Conservation (phyloP, 2,888 invertebrate genomes). For the Chrysolina americana region DNA sequence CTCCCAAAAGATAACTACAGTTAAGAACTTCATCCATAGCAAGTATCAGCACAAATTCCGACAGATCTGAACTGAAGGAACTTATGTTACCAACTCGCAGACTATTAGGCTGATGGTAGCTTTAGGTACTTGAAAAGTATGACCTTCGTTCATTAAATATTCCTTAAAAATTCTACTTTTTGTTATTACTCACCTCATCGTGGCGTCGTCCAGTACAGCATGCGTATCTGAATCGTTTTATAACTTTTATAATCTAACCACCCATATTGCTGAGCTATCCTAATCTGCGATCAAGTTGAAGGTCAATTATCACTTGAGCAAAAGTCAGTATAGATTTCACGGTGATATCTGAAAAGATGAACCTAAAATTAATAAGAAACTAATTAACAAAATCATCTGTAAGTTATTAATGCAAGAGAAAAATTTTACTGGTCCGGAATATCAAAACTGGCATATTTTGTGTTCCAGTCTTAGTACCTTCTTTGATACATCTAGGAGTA, state of each 20-base stretch:
- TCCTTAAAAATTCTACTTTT: too few species aligned
- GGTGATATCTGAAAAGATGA: neutral
- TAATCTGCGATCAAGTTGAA: neutral
- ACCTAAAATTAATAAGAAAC: neutral
- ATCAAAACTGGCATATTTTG: too few species aligned
- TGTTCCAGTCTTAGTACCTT: too few species aligned
- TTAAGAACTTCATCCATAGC: too few species aligned
- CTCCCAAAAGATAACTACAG: too few species aligned
- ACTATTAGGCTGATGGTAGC: too few species aligned
- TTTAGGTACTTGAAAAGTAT: neutral
- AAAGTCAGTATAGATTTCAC: neutral
- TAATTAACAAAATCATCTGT: too few species aligned
- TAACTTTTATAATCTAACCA: neutral
- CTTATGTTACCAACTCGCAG: neutral
- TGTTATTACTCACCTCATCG: neutral
- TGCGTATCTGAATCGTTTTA: neutral
- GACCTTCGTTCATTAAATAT: neutral
- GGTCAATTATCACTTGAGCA: conserved; percentile 1
- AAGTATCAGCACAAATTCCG: too few species aligned
- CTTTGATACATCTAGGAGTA: too few species aligned
- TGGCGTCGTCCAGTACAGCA: neutral
- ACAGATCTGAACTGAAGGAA: too few species aligned
- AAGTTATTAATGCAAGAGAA: too few species aligned
- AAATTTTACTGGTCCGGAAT: too few species aligned
- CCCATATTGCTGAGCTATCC: neutral